phyloP scores from a whole-genome alignment of 2,888 invertebrate genomes.

The Cepaea hortensis region DNA sequence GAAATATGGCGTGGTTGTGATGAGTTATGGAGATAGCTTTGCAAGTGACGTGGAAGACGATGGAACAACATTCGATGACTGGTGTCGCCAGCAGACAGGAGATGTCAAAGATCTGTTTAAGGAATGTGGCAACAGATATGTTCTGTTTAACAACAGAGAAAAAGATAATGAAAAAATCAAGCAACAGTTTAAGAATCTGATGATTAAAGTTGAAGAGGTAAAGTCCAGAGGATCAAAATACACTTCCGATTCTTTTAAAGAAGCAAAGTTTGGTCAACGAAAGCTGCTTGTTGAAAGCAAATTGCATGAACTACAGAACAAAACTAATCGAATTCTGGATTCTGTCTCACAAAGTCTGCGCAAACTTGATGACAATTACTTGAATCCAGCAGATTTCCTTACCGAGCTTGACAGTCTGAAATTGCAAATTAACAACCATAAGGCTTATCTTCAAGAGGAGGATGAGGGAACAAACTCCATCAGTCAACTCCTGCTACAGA shows the following conservation, averaged over 20 bases:
- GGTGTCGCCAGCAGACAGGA: conserved; percentile 32
- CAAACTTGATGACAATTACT: neutral
- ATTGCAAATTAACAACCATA: neutral
- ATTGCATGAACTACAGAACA: neutral
- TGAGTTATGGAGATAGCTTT: conserved; percentile 28
- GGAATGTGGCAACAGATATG: conserved; percentile 30
- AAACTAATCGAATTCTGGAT: neutral
- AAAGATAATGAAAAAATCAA: neutral
- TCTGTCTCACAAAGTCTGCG: neutral
- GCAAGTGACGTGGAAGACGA: conserved; percentile 18
- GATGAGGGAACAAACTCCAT: conserved; percentile 24
- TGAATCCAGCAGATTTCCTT: neutral
- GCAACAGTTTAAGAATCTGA: conserved; percentile 4
- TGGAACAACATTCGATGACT: conserved; percentile 18
- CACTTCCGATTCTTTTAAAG: neutral
- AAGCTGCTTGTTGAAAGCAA: conserved; percentile 9
- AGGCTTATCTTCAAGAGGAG: neutral
- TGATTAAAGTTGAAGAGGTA: conserved; percentile 11
- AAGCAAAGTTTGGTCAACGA: neutral
- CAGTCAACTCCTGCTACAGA: conserved; percentile 5
- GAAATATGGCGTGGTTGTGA: conserved; percentile 21
- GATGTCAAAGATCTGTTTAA: conserved; percentile 23
- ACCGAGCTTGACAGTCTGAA: neutral
- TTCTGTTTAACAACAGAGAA: conserved; percentile 22
- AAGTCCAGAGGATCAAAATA: neutral